Percentiles rank a stretch among this genome's conserved stretches.
These are phyloP conservation scores for Hololepta plana DNA, from an alignment of 2,888 invertebrate genomes.

Conservation along the genomic window DNA sequence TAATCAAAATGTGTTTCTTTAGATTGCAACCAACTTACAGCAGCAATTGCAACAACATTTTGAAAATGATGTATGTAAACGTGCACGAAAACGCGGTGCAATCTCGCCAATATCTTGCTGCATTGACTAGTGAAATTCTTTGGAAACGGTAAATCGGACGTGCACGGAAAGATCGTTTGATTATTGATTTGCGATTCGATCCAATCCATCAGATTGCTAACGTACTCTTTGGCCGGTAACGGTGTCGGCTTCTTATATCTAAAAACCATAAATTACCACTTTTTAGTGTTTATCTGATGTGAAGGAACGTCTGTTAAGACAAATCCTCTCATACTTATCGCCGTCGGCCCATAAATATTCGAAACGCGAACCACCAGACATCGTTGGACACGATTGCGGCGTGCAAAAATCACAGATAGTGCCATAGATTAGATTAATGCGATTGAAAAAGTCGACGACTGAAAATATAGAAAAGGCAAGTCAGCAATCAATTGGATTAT, in stretches of 20 bases:
- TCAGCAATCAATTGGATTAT: background rate
- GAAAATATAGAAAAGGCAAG: slow-evolving; percentile 9
- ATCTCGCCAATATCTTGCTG: slow-evolving; percentile 70
- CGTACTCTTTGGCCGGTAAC: slow-evolving; percentile 69
- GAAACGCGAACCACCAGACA: slow-evolving; percentile 78
- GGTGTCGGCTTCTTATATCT: slow-evolving; percentile 58
- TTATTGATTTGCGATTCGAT: slow-evolving; percentile 80
- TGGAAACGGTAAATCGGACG: slow-evolving; percentile 73
- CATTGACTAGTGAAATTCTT: slow-evolving; percentile 61
- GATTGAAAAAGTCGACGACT: slow-evolving; percentile 90
- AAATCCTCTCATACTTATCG: slow-evolving; percentile 32
- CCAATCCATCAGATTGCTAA: slow-evolving; percentile 78
- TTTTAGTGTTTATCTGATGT: slow-evolving; percentile 3
- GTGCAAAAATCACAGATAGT: slow-evolving; percentile 76
- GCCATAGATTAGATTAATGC: slow-evolving; percentile 83
- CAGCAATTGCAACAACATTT: slow-evolving; percentile 67
- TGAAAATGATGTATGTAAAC: slow-evolving; percentile 92
- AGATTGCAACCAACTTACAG: slow-evolving; percentile 39
- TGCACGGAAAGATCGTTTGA: slow-evolving; percentile 69
- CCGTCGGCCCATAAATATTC: slow-evolving; percentile 88
- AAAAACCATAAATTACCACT: slow-evolving; percentile 10
- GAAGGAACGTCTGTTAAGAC: slow-evolving; percentile 3
- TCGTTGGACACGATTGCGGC: slow-evolving; percentile 66
- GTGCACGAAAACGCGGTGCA: slow-evolving; percentile 84
- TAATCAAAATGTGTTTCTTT: slow-evolving; percentile 6